These are phyloP conservation scores for Simalia tracyae DNA, from an alignment of 2,797 vertebrate genomes.

Conservation along the genomic window DNA sequence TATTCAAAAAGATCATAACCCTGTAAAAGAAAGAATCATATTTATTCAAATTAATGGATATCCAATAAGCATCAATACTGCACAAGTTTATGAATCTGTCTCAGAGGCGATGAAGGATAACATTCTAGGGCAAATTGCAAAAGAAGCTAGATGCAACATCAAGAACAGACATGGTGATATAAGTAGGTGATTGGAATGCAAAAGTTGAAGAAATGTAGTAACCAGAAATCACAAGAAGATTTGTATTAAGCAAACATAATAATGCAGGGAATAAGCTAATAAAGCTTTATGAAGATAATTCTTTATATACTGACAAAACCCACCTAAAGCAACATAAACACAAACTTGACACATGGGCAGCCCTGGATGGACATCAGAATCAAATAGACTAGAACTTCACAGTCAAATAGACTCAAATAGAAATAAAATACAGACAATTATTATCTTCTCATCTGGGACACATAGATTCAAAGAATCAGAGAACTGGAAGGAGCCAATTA, in stretches of 20 bases:
- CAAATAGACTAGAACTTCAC: background rate
- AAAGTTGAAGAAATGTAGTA: background rate
- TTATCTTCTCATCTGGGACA: background rate
- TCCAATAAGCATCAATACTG: background rate
- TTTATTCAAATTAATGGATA: background rate
- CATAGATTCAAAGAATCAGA: background rate
- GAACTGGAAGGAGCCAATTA: background rate
- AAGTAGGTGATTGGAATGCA: background rate
- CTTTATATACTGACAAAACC: background rate
- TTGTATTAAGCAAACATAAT: background rate
- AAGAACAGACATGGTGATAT: background rate
- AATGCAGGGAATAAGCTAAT: background rate
- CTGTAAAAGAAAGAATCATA: background rate
- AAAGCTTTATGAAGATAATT: background rate
- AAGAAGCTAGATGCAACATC: background rate
- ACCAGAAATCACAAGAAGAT: background rate
- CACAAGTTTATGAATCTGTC: background rate
- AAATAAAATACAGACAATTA: background rate
- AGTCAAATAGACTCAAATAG: too few relatives aligned
- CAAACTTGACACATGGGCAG: background rate
- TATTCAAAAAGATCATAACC: too few relatives aligned
- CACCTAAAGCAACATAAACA: background rate
- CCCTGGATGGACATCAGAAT: background rate
- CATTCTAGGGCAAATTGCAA: background rate
- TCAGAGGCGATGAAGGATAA: background rate